Evolutionary conservation across 2,113 vertebrate species (phyloP).

Genomic region (Myiagra hebetior): DNA sequence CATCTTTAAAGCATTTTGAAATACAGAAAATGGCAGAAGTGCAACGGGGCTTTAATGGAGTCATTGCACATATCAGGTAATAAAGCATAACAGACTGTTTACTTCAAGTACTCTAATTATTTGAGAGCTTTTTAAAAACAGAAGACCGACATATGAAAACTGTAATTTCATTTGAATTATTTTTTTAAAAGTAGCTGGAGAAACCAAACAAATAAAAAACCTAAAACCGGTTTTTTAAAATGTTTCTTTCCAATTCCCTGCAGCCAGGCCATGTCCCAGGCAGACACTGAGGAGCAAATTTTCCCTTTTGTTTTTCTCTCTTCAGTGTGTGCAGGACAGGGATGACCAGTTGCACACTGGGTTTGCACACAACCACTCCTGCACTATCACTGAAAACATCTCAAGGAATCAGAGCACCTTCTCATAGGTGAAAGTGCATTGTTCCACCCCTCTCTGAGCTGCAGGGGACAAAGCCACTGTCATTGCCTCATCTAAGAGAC

Average conservation of each 20-base stretch:
- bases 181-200: neutral
- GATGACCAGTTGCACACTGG: rapidly evolving
- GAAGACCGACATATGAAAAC: neutral
- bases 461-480: neutral
- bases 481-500: neutral
- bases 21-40: constrained; percentile 58
- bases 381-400: neutral
- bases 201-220: neutral
- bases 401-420: neutral
- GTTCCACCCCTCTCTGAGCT: neutral
- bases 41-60: constrained; percentile 68
- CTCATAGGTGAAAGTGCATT: neutral
- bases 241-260: neutral
- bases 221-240: rapidly evolving
- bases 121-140: constrained; percentile 68
- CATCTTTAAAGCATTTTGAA: constrained; percentile 62
- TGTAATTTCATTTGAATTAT: neutral
- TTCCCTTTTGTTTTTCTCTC: neutral
- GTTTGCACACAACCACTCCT: neutral
- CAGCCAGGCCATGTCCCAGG: neutral
- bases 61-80: constrained; percentile 70
- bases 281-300: neutral
- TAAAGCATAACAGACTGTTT: constrained; percentile 75
- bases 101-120: constrained; percentile 70
- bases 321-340: neutral